Percentiles rank a stretch among this genome's conserved stretches.
Conservation (phyloP, 1,140 invertebrate species). For the Drosophila grimshawi region DNA sequence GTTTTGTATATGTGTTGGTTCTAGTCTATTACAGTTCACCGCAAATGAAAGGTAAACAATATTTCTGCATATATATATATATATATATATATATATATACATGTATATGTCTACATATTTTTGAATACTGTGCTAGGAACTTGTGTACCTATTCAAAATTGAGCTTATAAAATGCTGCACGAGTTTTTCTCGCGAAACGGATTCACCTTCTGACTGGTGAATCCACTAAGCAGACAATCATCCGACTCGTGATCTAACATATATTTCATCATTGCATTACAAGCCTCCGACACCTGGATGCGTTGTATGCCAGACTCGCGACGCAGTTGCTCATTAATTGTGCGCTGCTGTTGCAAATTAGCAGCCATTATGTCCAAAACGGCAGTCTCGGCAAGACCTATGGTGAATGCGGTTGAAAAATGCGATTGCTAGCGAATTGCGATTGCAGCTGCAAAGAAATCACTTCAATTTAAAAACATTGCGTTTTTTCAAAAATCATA, state of each 20-base stretch:
- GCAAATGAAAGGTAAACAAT: conserved; percentile 41
- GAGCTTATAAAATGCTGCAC: conserved; percentile 91
- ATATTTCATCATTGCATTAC: conserved; percentile 96
- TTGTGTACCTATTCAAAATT: conserved; percentile 34
- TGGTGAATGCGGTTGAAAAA: conserved; percentile 84
- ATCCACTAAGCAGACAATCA: conserved; percentile 96
- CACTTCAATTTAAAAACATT: not conserved
- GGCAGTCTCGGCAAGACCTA: conserved; percentile 92
- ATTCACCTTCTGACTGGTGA: conserved; percentile 97
- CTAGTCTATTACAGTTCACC: conserved; percentile 49
- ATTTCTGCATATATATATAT: not conserved
- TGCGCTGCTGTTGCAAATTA: conserved; percentile 95
- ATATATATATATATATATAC: conserved; percentile 20
- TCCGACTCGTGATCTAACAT: conserved; percentile 96
- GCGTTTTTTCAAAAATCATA: not conserved
- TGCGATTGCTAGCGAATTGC: conserved; percentile 21
- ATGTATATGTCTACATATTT: conserved; percentile 26
- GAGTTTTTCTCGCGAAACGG: conserved; percentile 98
- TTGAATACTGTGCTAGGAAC: conserved; percentile 70
- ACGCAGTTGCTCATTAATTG: conserved; percentile 96
- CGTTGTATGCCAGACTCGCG: conserved; percentile 95
- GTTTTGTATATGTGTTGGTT: conserved; percentile 9
- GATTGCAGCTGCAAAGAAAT: conserved; percentile 24
- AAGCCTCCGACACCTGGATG: conserved; percentile 94
- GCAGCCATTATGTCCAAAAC: conserved; percentile 96